A percentile compares a stretch with the other conserved stretches of the same genome.
phyloP scores from a whole-genome alignment of 2,113 vertebrate species.

The Physeter macrocephalus region DNA sequence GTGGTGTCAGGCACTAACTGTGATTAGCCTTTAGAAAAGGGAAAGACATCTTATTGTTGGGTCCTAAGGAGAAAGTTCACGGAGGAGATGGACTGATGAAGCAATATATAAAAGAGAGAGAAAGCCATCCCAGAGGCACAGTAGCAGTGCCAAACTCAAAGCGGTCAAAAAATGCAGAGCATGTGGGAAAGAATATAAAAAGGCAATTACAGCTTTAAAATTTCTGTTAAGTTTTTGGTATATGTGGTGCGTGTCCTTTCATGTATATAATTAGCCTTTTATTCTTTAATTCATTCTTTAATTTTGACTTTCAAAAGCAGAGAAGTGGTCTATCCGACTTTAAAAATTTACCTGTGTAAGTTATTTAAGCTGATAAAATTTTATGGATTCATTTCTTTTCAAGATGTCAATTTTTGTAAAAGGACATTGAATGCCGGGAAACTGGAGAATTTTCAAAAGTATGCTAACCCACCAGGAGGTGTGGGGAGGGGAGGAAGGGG shows the following conservation, averaged over 20 bases:
- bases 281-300: background rate
- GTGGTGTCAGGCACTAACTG: background rate
- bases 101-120: background rate
- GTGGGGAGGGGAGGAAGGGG: fast-evolving
- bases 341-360: background rate
- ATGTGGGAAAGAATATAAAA: background rate
- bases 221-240: background rate
- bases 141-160: background rate
- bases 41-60: background rate
- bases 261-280: background rate
- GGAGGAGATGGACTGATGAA: background rate
- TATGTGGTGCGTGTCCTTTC: fast-evolving
- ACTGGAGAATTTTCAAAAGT: background rate
- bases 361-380: background rate
- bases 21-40: constrained; percentile 20
- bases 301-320: background rate
- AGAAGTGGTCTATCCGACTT: background rate
- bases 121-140: background rate
- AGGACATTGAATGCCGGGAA: background rate
- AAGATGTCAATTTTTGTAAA: background rate
- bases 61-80: background rate
- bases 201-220: background rate
- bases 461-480: fast-evolving
- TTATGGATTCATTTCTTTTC: background rate
- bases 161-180: background rate